Evolutionary conservation across 1,140 invertebrate genomes (phyloP).

Genomic region (Mamestra configurata): DNA sequence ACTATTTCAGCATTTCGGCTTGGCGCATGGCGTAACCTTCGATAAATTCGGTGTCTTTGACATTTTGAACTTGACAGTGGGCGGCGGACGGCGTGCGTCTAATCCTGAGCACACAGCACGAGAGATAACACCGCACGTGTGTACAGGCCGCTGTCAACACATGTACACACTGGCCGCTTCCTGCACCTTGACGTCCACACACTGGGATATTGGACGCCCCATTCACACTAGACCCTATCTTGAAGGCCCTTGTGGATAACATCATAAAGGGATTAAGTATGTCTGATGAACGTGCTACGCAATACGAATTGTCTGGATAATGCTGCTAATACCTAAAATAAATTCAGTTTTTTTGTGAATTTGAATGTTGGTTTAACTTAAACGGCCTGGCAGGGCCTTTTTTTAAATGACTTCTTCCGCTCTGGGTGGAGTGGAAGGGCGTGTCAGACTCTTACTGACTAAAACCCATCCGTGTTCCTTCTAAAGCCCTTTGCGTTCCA

Average conservation of each 20-base stretch:
- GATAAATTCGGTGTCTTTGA: slow-evolving; percentile 67
- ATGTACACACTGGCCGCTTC: slow-evolving; percentile 48
- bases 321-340: no score
- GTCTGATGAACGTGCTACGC: not conserved
- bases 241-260: not conserved
- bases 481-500: no score
- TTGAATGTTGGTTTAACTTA: no score
- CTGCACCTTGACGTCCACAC: slow-evolving; percentile 37
- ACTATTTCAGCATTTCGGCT: not conserved
- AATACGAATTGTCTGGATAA: slow-evolving; percentile 6
- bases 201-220: not conserved
- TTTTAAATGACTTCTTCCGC: no score
- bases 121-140: slow-evolving; percentile 76
- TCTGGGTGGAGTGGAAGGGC: no score
- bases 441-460: no score
- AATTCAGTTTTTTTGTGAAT: no score
- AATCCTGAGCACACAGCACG: slow-evolving; percentile 78
- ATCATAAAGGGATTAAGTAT: not conserved
- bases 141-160: slow-evolving; percentile 48
- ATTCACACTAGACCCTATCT: not conserved
- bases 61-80: slow-evolving; percentile 85
- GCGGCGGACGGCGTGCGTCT: slow-evolving; percentile 60
- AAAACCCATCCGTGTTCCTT: no score
- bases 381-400: no score
- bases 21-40: slow-evolving; percentile 45